These are phyloP conservation scores for Calliopum simillimum DNA, from an alignment of 2,888 invertebrate genomes.

Conservation along the genomic window DNA sequence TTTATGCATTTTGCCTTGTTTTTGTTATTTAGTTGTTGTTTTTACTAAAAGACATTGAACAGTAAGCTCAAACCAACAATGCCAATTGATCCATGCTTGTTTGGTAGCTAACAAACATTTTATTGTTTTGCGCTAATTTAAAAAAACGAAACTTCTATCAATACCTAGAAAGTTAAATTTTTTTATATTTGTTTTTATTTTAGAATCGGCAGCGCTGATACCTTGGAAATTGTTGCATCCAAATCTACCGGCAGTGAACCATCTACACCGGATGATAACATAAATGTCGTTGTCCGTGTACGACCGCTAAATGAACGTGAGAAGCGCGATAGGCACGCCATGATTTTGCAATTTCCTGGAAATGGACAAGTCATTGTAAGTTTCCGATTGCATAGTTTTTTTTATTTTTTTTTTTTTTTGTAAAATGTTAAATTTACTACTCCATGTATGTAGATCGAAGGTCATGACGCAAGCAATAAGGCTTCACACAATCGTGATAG, in stretches of 20 bases:
- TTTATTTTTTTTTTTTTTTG: too few relatives aligned
- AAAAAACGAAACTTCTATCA: too few relatives aligned
- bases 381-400: slow-evolving; percentile 6
- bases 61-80: too few relatives aligned
- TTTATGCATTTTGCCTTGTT: too few relatives aligned
- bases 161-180: too few relatives aligned
- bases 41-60: too few relatives aligned
- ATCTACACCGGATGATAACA: slow-evolving; percentile 78
- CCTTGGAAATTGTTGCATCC: slow-evolving; percentile 65
- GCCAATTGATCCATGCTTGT: too few relatives aligned
- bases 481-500: slow-evolving; percentile 73
- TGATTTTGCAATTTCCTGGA: slow-evolving; percentile 86
- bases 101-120: too few relatives aligned
- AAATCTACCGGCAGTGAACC: slow-evolving; percentile 67
- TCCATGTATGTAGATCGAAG: slow-evolving; percentile 66
- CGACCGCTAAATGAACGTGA: slow-evolving; percentile 85
- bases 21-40: too few relatives aligned
- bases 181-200: too few relatives aligned
- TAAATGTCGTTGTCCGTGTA: slow-evolving; percentile 89
- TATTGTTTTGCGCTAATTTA: too few relatives aligned
- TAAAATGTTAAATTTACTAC: neutral
- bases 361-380: slow-evolving; percentile 82
- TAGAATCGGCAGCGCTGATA: slow-evolving; percentile 66
- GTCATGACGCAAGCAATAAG: slow-evolving; percentile 68
- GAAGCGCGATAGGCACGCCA: slow-evolving; percentile 75